Percentiles rank a stretch among this genome's conserved stretches.
Evolutionary conservation across 1,140 invertebrate genomes (phyloP).

Genomic region (Fopius arisanus): DNA sequence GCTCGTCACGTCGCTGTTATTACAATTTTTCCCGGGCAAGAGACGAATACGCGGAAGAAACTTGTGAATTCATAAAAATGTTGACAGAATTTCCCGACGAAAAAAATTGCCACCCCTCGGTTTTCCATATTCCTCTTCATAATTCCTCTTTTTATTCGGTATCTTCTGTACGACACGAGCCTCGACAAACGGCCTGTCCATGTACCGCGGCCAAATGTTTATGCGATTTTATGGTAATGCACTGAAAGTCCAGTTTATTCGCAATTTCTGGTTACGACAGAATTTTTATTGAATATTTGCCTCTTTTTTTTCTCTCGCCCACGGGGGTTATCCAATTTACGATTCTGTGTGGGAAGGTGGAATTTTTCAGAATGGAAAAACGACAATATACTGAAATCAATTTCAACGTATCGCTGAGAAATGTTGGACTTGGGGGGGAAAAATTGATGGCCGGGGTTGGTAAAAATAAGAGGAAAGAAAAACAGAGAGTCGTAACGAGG

Average conservation of each 20-base stretch:
- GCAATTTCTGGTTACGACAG: conserved; percentile 11
- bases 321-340: not conserved
- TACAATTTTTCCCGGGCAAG: too few species aligned
- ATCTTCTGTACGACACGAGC: not conserved
- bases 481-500: not conserved
- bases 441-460: not conserved
- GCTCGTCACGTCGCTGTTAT: too few species aligned
- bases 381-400: not conserved
- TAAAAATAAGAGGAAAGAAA: not conserved
- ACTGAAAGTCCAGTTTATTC: not conserved
- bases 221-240: conserved; percentile 13
- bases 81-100: not conserved
- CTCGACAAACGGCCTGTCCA: not conserved
- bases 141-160: not conserved
- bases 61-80: too few species aligned
- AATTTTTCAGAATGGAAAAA: not conserved
- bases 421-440: not conserved
- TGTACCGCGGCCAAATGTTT: not conserved
- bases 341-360: not conserved
- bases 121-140: not conserved
- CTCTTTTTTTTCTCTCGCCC: not conserved
- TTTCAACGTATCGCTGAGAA: not conserved
- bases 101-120: too few species aligned
- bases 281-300: conserved; percentile 11
- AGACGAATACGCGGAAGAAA: too few species aligned